Evolutionary conservation across 2,888 invertebrate genomes (phyloP).

Genomic region (Coleophora flavipennella): DNA sequence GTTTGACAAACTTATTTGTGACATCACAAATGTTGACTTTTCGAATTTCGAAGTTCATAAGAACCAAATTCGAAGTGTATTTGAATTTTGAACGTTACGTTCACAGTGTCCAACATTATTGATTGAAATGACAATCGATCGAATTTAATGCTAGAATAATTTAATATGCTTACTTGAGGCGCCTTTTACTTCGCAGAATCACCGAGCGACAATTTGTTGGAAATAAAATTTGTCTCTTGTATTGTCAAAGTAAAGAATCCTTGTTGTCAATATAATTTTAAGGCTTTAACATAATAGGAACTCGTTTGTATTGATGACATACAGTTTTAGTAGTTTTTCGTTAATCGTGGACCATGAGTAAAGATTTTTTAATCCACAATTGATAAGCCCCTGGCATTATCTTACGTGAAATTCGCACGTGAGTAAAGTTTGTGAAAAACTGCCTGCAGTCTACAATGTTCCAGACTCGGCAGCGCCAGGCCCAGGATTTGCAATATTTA

Average conservation of each 20-base stretch:
- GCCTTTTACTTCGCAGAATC: constrained; percentile 41
- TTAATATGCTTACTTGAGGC: constrained; percentile 35
- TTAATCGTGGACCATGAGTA: no score
- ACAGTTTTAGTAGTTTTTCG: no score
- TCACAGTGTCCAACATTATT: constrained; percentile 3
- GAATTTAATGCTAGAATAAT: constrained; percentile 39
- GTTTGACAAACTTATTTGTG: constrained; percentile 26
- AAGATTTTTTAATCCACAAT: no score
- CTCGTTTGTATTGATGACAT: no score
- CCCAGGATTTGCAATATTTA: no score
- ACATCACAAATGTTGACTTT: background rate
- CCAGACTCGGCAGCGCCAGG: no score
- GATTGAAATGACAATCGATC: constrained; percentile 20
- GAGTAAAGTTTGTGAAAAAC: no score
- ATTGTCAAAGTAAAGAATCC: constrained; percentile 8
- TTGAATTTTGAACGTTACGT: background rate
- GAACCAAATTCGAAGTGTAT: background rate
- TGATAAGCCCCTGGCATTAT: no score
- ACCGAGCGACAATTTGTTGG: constrained; percentile 53
- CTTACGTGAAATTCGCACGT: no score
- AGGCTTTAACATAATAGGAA: constrained; percentile 10
- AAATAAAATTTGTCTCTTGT: constrained; percentile 30
- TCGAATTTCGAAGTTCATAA: constrained; percentile 12
- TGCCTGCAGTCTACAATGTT: no score
- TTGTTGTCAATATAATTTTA: constrained; percentile 11